Evolutionary conservation across 2,888 invertebrate species (phyloP).

Genomic region (Spisula subtruncata): DNA sequence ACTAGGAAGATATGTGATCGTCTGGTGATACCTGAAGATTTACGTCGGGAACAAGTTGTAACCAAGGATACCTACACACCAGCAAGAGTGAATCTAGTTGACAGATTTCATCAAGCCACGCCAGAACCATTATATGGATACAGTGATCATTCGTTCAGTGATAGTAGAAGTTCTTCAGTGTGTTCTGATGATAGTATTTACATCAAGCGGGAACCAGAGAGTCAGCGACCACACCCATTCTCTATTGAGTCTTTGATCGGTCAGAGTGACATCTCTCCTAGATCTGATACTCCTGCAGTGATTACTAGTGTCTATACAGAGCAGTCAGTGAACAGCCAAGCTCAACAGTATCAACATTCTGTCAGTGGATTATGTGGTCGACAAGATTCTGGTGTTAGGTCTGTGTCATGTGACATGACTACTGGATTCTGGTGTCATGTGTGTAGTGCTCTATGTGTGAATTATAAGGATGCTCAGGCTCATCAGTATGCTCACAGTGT

Average conservation of each 20-base stretch:
- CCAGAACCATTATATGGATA: background rate
- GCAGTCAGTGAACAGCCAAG: background rate
- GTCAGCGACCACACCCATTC: constrained; percentile 49
- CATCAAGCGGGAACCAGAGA: constrained; percentile 27
- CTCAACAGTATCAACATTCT: background rate
- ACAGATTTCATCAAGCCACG: background rate
- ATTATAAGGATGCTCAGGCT: constrained; percentile 54
- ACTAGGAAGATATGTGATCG: constrained; percentile 55
- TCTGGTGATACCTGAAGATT: constrained; percentile 57
- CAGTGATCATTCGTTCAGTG: constrained; percentile 15
- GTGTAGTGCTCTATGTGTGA: constrained; percentile 60
- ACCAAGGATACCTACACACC: background rate
- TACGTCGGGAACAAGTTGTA: constrained; percentile 44
- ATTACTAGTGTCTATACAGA: constrained; percentile 33
- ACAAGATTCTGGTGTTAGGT: background rate
- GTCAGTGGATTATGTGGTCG: background rate
- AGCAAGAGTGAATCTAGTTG: background rate
- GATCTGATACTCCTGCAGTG: constrained; percentile 32
- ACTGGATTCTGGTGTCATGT: constrained; percentile 67
- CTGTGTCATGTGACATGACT: constrained; percentile 11
- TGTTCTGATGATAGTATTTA: constrained; percentile 49
- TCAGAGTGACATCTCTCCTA: background rate
- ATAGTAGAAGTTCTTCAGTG: constrained; percentile 16
- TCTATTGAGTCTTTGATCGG: constrained; percentile 60
- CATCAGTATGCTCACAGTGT: constrained; percentile 55